A percentile compares a stretch with the other conserved stretches of the same genome.
Conservation (phyloP, 2,888 invertebrate genomes). For the Caenorhabditis sp. region DNA sequence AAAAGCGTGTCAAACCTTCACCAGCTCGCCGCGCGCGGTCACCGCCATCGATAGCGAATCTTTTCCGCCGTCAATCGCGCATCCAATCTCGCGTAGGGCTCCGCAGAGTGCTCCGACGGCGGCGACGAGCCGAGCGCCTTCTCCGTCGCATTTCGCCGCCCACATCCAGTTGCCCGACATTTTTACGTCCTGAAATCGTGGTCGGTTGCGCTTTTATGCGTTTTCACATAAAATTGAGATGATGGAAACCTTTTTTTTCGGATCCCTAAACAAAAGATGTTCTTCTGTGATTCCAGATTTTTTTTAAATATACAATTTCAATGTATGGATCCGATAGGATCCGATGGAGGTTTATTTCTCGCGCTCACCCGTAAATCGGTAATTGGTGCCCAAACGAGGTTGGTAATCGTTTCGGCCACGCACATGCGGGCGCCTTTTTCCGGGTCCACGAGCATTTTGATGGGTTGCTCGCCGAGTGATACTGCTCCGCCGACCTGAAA, state of each 20-base stretch:
- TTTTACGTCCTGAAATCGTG: constrained; percentile 91
- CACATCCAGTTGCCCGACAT: constrained; percentile 99
- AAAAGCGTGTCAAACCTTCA: constrained; percentile 50
- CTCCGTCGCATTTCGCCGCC: constrained; percentile 94
- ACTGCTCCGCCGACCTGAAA: constrained; percentile 89
- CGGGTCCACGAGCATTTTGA: constrained; percentile 90
- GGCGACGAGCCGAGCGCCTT: constrained; percentile 89
- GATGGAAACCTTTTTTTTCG: too few species aligned
- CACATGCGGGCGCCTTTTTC: constrained; percentile 93
- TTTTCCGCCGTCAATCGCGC: constrained; percentile 96
- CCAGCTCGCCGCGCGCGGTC: constrained; percentile 83
- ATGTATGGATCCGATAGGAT: too few species aligned
- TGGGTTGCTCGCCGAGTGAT: constrained; percentile 95
- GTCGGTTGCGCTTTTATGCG: too few species aligned
- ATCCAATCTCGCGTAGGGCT: constrained; percentile 87
- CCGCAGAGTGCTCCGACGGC: constrained; percentile 91
- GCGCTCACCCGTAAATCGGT: constrained; percentile 81
- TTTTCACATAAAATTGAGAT: too few species aligned
- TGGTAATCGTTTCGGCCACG: constrained; percentile 93
- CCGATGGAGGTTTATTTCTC: background rate
- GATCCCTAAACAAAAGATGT: too few species aligned
- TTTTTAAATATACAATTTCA: too few species aligned
- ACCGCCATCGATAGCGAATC: constrained; percentile 98
- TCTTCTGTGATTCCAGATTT: too few species aligned
- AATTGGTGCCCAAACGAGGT: constrained; percentile 87